phyloP scores from a whole-genome alignment of 2,113 vertebrate genomes.

The Salminus brasiliensis region DNA sequence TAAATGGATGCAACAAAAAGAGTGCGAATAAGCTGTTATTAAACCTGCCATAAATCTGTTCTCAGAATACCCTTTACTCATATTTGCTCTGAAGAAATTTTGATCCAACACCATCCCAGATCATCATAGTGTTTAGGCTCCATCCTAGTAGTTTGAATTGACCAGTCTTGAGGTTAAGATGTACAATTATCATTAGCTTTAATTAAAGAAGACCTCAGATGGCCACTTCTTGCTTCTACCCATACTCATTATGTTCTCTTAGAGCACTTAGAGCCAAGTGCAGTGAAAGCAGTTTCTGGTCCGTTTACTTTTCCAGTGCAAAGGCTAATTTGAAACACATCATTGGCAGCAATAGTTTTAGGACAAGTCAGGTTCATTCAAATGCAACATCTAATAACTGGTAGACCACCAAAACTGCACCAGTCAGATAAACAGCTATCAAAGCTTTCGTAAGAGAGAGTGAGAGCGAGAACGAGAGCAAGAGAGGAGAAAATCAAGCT shows the following conservation, averaged over 20 bases:
- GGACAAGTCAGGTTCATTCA: neutral
- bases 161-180: neutral
- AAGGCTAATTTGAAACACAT: neutral
- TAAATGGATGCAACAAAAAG: neutral
- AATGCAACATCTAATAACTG: too few relatives aligned
- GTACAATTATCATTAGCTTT: neutral
- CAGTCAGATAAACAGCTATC: too few relatives aligned
- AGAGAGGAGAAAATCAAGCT: too few relatives aligned
- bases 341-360: neutral
- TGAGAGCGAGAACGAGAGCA: too few relatives aligned
- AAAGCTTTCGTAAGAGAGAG: too few relatives aligned
- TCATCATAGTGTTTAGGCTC: neutral
- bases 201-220: neutral
- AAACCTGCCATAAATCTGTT: neutral
- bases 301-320: neutral
- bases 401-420: too few relatives aligned
- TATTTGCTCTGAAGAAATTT: neutral
- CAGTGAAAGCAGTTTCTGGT: neutral
- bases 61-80: too few relatives aligned
- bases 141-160: neutral
- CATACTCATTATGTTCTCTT: neutral
- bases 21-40: neutral
- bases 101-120: neutral
- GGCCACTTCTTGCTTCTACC: neutral
- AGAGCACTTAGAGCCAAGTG: neutral